A percentile compares a stretch with the other conserved stretches of the same genome.
Conservation (phyloP, 2,797 vertebrate genomes). For the Hydrocynus forskahlii region DNA sequence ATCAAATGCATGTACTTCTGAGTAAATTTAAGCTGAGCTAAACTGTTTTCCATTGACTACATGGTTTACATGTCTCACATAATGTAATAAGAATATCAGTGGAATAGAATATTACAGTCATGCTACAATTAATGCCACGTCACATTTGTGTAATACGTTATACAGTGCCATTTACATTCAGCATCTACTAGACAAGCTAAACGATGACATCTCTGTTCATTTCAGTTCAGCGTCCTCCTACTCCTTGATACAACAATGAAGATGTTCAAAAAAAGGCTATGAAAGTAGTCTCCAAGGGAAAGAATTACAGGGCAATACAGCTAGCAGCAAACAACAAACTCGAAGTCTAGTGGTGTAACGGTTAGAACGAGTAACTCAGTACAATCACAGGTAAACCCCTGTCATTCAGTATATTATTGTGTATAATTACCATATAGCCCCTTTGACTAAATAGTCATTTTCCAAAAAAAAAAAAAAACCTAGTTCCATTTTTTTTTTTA, state of each 20-base stretch:
- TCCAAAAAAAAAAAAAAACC: background rate
- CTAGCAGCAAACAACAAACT: background rate
- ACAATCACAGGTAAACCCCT: background rate
- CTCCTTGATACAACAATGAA: background rate
- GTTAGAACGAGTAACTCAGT: background rate
- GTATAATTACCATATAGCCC: background rate
- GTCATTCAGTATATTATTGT: background rate
- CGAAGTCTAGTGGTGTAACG: background rate
- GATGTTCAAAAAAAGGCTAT: background rate
- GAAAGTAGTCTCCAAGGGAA: background rate
- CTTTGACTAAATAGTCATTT: background rate
- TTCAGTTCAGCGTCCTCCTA: background rate
- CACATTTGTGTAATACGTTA: constrained; percentile 12
- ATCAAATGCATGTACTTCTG: constrained; percentile 5
- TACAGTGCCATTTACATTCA: constrained; percentile 11
- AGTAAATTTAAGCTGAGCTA: constrained; percentile 18
- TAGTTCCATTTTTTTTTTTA: background rate
- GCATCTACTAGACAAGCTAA: constrained; percentile 12
- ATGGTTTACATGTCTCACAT: constrained; percentile 39
- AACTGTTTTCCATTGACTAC: constrained; percentile 20
- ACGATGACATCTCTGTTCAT: background rate
- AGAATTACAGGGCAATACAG: background rate
- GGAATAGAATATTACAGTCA: constrained; percentile 36
- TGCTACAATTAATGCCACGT: constrained; percentile 34
- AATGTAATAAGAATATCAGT: constrained; percentile 18